These are phyloP conservation scores for Peromyscus polionotus DNA, from an alignment of 2,113 vertebrate species.

Conservation along the genomic window DNA sequence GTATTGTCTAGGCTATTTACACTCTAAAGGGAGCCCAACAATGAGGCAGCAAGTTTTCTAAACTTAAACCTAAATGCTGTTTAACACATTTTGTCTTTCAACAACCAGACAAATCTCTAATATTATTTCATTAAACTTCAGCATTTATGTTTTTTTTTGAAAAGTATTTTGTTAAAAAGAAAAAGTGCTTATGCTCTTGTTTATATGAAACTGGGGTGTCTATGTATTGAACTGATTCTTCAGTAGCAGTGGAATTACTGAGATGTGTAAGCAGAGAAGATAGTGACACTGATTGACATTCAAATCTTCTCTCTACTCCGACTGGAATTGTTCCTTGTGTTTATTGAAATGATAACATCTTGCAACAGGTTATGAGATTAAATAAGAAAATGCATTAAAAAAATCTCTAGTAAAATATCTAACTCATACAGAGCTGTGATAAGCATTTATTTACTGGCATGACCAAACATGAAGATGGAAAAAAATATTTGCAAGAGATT, in stretches of 20 bases:
- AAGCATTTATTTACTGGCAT: neutral
- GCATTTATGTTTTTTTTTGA: neutral
- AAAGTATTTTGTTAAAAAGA: slow-evolving; percentile 14
- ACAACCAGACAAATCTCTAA: slow-evolving; percentile 48
- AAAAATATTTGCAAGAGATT: neutral
- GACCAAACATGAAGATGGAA: slow-evolving; percentile 4
- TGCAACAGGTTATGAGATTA: neutral
- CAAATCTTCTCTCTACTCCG: neutral
- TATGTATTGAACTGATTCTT: neutral
- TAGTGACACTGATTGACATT: neutral
- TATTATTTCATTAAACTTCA: slow-evolving; percentile 36
- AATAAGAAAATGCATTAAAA: slow-evolving; percentile 28
- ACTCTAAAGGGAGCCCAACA: neutral
- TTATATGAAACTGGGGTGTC: neutral
- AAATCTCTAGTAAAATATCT: slow-evolving; percentile 22
- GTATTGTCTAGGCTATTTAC: neutral
- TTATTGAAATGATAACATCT: slow-evolving; percentile 33
- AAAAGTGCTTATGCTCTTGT: neutral
- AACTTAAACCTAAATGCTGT: slow-evolving; percentile 9
- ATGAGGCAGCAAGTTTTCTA: neutral
- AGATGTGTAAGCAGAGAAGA: neutral
- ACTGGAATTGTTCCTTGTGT: neutral
- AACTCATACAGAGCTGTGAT: neutral
- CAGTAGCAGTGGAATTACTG: neutral
- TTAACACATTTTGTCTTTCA: slow-evolving; percentile 6